Evolutionary conservation across 2,113 vertebrate species (phyloP).

Genomic region (Xenopus tropicalis): UCB_Xtro_10.0 CM004444.2:92603501-92604000

Average conservation of each 20-base stretch:
- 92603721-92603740: background rate
- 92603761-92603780: background rate
- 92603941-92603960: no score
- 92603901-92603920: no score
- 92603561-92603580: constrained; percentile 82
- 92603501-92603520: constrained; percentile 82
- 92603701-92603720: constrained; percentile 10
- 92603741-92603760: background rate
- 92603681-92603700: constrained; percentile 54
- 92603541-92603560: constrained; percentile 95
- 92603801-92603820: no score
- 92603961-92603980: no score
- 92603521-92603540: constrained; percentile 90
- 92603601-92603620: constrained; percentile 76
- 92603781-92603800: background rate
- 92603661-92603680: constrained; percentile 55
- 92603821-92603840: no score
- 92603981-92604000: no score
- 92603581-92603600: constrained; percentile 85
- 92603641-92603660: constrained; percentile 85
- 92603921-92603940: no score
- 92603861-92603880: no score
- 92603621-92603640: constrained; percentile 86
- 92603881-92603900: no score
- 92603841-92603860: no score